These are phyloP conservation scores for Mormyrus hasselquistii DNA, from an alignment of 2,797 vertebrate species.

Conservation along the genomic window DNA sequence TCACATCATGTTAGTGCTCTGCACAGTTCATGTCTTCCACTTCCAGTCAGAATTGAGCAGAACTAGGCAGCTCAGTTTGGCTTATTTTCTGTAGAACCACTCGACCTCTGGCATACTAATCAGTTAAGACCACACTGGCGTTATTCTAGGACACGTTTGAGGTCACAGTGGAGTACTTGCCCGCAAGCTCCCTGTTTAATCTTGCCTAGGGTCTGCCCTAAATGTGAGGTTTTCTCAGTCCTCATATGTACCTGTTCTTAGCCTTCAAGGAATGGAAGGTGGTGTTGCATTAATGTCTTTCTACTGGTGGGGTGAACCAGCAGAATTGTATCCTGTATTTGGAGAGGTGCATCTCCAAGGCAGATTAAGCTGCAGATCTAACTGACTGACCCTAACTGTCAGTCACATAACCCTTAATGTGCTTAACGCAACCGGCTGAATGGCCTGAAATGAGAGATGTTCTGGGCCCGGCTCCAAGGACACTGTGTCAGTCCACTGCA, in stretches of 20 bases:
- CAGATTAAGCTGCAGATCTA: neutral
- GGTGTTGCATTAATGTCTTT: neutral
- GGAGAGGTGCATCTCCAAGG: neutral
- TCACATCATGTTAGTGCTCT: neutral
- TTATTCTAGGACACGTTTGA: neutral
- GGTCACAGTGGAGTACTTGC: neutral
- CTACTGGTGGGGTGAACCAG: neutral
- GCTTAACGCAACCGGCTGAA: neutral
- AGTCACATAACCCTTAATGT: constrained; percentile 2
- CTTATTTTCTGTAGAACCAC: neutral
- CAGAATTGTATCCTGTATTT: neutral
- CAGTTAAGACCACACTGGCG: neutral
- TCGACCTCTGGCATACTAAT: neutral
- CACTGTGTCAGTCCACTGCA: neutral
- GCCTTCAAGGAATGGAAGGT: neutral
- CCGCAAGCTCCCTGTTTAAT: neutral
- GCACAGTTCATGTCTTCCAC: neutral
- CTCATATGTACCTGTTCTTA: neutral
- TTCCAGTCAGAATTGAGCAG: neutral
- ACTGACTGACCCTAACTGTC: neutral
- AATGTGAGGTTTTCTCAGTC: neutral
- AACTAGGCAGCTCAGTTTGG: neutral
- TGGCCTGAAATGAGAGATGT: neutral
- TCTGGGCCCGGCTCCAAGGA: neutral
- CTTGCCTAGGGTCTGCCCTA: neutral